These are phyloP conservation scores for Pachycephala philippinensis DNA, from an alignment of 2,113 vertebrate species.

Conservation along the genomic window DNA sequence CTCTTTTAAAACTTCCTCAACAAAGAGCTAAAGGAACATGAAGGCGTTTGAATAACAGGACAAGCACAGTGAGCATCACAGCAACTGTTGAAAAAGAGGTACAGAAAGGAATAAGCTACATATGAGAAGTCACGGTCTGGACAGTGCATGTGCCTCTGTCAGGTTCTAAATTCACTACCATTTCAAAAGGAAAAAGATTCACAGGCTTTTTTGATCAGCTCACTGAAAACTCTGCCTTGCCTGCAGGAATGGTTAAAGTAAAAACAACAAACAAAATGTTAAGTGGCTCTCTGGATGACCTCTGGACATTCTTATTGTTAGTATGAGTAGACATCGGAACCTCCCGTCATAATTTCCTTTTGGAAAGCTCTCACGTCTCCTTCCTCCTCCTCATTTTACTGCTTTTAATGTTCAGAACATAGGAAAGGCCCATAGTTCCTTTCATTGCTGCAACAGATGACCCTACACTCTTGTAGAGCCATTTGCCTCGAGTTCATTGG, in stretches of 20 bases:
- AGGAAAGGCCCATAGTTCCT: background rate
- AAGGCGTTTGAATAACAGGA: background rate
- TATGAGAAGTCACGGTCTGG: background rate
- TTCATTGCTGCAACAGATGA: background rate
- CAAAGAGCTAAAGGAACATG: background rate
- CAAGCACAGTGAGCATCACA: background rate
- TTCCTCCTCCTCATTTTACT: constrained; percentile 4
- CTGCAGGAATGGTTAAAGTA: background rate
- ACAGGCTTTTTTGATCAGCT: background rate
- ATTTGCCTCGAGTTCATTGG: background rate
- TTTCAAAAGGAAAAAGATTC: background rate
- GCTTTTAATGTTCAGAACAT: background rate
- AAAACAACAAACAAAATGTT: constrained; percentile 3
- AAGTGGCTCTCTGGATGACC: constrained; percentile 37
- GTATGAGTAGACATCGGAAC: background rate
- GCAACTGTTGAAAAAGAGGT: background rate
- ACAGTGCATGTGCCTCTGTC: accelerated
- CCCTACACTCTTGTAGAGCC: background rate
- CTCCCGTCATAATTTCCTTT: constrained; percentile 22
- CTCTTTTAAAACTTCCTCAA: background rate
- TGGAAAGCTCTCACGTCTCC: background rate
- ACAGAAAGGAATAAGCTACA: background rate
- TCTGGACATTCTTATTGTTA: constrained; percentile 19
- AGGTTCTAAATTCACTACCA: background rate
- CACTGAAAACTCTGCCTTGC: background rate